These are phyloP conservation scores for Sesamia inferens DNA, from an alignment of 2,888 invertebrate species.

Conservation along the genomic window DNA sequence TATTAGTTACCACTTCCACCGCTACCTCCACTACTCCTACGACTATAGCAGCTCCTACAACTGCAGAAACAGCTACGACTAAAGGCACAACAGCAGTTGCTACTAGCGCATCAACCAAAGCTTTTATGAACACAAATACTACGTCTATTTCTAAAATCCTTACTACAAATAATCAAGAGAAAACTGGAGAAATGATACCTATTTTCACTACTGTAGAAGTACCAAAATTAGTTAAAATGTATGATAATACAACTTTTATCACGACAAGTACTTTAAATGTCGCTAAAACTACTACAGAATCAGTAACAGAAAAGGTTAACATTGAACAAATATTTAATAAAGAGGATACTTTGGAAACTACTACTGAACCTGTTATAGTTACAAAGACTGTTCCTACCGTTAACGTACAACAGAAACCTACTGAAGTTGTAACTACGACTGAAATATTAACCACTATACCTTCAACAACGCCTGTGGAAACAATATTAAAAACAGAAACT, in stretches of 20 bases:
- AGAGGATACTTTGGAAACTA: constrained; percentile 59
- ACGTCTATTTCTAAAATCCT: constrained; percentile 8
- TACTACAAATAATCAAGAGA: constrained; percentile 20
- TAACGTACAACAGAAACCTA: constrained; percentile 32
- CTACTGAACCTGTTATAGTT: constrained; percentile 25
- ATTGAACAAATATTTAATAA: constrained; percentile 66
- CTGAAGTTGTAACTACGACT: constrained; percentile 57
- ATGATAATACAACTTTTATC: constrained; percentile 46
- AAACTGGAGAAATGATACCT: constrained; percentile 19
- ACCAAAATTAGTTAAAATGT: constrained; percentile 22
- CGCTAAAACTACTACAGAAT: constrained; percentile 41
- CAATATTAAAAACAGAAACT: constrained; percentile 64
- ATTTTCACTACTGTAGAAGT: constrained; percentile 15
- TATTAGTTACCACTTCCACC: constrained; percentile 41
- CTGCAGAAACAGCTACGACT: constrained; percentile 16
- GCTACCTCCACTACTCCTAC: constrained; percentile 53
- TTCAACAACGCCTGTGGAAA: constrained; percentile 56
- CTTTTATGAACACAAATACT: constrained; percentile 10
- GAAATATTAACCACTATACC: constrained; percentile 46
- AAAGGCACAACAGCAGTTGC: constrained; percentile 1
- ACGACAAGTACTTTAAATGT: constrained; percentile 50
- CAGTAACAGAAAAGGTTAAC: constrained; percentile 44
- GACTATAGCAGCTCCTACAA: constrained; percentile 30
- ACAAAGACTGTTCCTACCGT: constrained; percentile 12
- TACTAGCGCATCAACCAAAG: constrained; percentile 27